Percentiles rank a stretch among this genome's conserved stretches.
These are phyloP conservation scores for Bubo scandiacus DNA, from an alignment of 2,113 vertebrate genomes.

Conservation along the genomic window DNA sequence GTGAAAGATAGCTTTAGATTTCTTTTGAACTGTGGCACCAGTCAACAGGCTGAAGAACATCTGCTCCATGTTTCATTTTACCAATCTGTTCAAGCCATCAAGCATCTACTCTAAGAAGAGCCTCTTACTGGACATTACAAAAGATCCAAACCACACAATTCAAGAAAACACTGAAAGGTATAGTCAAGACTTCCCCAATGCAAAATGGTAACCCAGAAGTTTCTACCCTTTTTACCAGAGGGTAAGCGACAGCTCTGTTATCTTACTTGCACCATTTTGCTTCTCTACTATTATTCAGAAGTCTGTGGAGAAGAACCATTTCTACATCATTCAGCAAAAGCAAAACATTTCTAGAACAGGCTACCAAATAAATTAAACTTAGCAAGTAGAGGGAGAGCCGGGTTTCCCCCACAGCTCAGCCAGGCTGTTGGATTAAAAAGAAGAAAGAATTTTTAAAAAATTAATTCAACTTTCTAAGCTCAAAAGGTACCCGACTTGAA, in stretches of 20 bases:
- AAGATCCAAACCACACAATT: background rate
- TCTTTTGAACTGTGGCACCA: background rate
- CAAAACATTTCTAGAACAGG: background rate
- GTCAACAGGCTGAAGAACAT: background rate
- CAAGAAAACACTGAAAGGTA: background rate
- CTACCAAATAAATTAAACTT: background rate
- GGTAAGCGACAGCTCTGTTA: rapidly evolving
- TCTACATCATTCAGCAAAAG: background rate
- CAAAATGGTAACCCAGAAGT: background rate
- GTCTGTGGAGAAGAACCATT: background rate
- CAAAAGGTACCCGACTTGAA: background rate
- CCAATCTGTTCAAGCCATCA: background rate
- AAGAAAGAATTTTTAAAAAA: background rate
- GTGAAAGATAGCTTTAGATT: background rate
- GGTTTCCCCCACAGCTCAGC: background rate
- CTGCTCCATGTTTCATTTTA: background rate
- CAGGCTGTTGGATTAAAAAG: background rate
- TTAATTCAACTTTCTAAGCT: background rate
- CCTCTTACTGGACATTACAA: background rate
- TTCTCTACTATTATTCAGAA: background rate
- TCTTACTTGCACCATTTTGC: background rate
- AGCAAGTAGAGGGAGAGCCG: background rate
- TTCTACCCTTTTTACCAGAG: rapidly evolving
- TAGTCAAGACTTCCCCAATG: background rate
- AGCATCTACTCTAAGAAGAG: rapidly evolving